A percentile compares a stretch with the other conserved stretches of the same genome.
Conservation (phyloP, 2,113 vertebrate genomes). For the Brevimyrus niger region DNA sequence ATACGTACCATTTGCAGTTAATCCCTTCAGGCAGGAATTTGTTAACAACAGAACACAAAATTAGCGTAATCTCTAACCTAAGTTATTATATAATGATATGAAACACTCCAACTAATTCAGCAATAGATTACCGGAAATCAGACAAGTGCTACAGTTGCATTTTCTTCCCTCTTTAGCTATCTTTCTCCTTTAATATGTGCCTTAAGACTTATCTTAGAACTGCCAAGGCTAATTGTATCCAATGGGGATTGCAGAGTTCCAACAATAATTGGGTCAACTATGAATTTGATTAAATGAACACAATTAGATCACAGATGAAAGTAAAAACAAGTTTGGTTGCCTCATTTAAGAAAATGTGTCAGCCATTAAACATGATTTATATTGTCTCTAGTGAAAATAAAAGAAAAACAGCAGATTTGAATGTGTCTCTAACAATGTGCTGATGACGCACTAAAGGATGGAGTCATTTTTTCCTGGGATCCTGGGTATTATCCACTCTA, state of each 20-base stretch:
- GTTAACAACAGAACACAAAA: not conserved
- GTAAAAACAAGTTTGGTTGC: conserved; percentile 17
- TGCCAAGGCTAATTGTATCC: conserved; percentile 25
- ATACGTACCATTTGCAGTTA: no score
- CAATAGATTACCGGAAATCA: not conserved
- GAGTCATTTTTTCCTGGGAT: not conserved
- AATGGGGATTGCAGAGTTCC: conserved; percentile 13
- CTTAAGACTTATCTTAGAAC: conserved; percentile 21
- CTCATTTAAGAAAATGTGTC: conserved; percentile 19
- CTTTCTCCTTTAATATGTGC: conserved; percentile 10
- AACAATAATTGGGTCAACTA: conserved; percentile 19
- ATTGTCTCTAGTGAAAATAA: conserved; percentile 8
- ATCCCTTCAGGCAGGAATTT: not conserved
- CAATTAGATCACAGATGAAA: conserved; percentile 13
- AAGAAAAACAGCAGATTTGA: not conserved
- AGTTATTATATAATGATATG: not conserved
- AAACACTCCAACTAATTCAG: not conserved
- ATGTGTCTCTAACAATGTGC: not conserved
- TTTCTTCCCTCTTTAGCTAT: conserved; percentile 6
- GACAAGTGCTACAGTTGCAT: not conserved
- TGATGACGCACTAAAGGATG: not conserved
- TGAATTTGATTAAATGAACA: conserved; percentile 27
- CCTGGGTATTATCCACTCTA: not conserved
- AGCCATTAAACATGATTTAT: conserved; percentile 20
- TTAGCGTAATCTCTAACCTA: not conserved